phyloP scores from a whole-genome alignment of 1,140 invertebrate species.

The Meloidogyne floridensis region DNA sequence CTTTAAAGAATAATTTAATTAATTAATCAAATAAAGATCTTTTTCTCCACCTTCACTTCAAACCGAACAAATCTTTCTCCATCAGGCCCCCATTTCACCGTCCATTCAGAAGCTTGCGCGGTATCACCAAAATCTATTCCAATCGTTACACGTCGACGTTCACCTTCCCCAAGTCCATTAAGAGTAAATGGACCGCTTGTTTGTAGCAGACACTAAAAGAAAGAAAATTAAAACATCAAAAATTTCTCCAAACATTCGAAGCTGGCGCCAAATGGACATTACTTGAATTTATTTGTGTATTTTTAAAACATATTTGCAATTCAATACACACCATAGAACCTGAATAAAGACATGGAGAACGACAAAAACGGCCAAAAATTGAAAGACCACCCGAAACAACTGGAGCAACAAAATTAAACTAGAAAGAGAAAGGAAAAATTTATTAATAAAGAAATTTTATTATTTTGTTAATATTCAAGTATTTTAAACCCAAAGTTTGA shows the following conservation, averaged over 20 bases:
- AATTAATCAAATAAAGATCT: conserved; percentile 35
- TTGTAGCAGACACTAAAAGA: conserved; percentile 46
- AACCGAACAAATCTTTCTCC: conserved; percentile 64
- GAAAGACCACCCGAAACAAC: conserved; percentile 73
- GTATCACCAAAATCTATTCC: conserved; percentile 93
- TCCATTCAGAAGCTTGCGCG: conserved; percentile 74
- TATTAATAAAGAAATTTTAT: neutral
- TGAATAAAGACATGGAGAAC: conserved; percentile 82
- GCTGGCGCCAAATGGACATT: conserved; percentile 27
- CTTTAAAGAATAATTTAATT: conserved; percentile 70
- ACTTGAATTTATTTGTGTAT: conserved; percentile 64
- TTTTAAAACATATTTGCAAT: conserved; percentile 78
- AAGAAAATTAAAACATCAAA: neutral
- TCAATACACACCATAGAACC: conserved; percentile 81
- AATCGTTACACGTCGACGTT: conserved; percentile 70
- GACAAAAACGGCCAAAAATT: conserved; percentile 77
- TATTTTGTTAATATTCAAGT: neutral
- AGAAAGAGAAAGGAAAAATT: neutral
- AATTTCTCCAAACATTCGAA: neutral
- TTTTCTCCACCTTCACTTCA: conserved; percentile 2
- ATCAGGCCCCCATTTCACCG: conserved; percentile 72
- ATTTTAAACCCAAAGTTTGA: too few species aligned
- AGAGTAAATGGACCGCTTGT: conserved; percentile 83
- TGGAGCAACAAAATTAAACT: conserved; percentile 23
- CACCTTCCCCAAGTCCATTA: conserved; percentile 69